A percentile compares a stretch with the other conserved stretches of the same genome.
Conservation (phyloP, 2,797 vertebrate species). For the Leptoclinus maculatus region DNA sequence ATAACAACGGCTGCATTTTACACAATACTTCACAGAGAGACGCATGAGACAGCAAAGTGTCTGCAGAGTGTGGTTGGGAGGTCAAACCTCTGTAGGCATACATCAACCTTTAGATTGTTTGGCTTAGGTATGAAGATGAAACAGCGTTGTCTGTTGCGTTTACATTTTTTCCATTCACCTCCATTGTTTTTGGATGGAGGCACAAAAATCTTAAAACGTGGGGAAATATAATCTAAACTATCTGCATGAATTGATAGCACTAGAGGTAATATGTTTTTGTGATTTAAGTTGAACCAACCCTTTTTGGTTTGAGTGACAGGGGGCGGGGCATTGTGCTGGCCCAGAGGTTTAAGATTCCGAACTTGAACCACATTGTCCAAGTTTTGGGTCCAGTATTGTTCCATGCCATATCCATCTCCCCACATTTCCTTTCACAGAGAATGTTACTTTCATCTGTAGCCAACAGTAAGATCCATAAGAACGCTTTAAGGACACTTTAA, state of each 20-base stretch:
- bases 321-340: background rate
- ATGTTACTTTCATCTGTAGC: background rate
- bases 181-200: background rate
- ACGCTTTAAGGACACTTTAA: slow-evolving; percentile 23
- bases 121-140: background rate
- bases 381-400: background rate
- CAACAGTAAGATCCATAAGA: slow-evolving; percentile 13
- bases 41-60: background rate
- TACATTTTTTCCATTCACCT: background rate
- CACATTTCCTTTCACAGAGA: background rate
- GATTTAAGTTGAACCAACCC: no score
- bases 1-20: background rate
- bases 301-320: background rate
- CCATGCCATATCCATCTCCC: background rate
- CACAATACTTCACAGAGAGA: background rate
- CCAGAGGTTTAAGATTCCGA: no score
- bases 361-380: background rate
- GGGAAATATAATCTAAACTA: background rate
- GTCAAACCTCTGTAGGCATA: background rate
- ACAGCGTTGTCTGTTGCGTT: background rate
- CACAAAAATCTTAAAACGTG: background rate
- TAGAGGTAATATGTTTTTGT: background rate
- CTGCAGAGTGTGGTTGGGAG: background rate
- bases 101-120: background rate
- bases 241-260: background rate